Base-by-base conservation (phyloP, 2,888 invertebrate genomes). In the Poecilobothrus nobilitatus region DNA sequence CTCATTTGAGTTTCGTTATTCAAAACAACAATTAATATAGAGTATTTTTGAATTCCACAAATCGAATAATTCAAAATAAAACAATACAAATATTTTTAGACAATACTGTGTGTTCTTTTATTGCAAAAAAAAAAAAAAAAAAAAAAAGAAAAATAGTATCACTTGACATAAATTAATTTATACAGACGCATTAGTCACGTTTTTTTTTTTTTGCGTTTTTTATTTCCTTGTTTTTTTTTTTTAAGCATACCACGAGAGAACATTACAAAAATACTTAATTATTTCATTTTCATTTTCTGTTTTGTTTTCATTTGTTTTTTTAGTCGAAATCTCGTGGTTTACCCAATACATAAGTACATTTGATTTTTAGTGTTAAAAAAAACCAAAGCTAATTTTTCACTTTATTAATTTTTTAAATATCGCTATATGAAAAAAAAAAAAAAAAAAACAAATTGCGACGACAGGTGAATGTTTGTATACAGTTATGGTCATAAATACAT, bases 181-280 rank as follows among this genome's bases (percentile, higher is more conserved):
- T 15, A 53, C 18, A 53, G n/a, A 53, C 53, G 53, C 53, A 53
- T 53, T 53, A 53, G 53, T 53, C 53, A 53, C 53, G 53, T 53
- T 53, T 53, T 53, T 53, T 9, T 53, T 18, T 53, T 53, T 53
- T 9, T 53, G 53, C 2, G 5, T 27, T 27, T 27, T 27, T 27
- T 27, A 27, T 27, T 27, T 27, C 27, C 27, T 27, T 27, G 27
- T 27, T 27, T 27, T 27, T 27, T 27, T 27, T 27, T 53, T 18
- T 53, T 53, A 53, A 27, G 2, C 2, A 53, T 15, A 53, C 53
- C 53, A 53, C 53, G n/a, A 53, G 12, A 12, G 53, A 53, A n/a
- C n/a, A 53, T 18, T 53, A 53, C 53, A 53, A 53, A 53, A 53
- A 53, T n/a, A 18, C 15, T n/a, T 12, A 53, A 15, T 53, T 15